phyloP scores from a whole-genome alignment of 2,797 vertebrate species.

The Cryptoprocta ferox region DNA sequence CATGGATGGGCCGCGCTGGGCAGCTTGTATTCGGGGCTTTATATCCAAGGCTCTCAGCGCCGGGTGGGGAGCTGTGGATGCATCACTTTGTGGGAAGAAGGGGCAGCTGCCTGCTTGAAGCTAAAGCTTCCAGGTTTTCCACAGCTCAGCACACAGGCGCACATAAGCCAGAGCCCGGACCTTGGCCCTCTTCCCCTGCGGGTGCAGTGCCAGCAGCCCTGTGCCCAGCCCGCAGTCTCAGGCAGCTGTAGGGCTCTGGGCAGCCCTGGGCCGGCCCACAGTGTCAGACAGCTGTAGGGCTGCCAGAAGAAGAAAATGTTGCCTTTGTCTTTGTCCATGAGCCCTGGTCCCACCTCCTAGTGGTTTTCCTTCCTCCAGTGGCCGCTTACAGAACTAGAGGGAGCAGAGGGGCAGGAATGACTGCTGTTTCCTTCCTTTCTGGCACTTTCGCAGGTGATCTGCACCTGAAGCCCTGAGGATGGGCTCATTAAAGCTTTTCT shows the following conservation, averaged over 20 bases:
- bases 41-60: too few relatives aligned
- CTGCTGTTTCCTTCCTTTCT: rapidly evolving
- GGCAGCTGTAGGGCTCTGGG: too few relatives aligned
- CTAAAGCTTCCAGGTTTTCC: neutral
- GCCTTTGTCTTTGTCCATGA: neutral
- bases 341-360: neutral
- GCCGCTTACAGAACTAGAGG: neutral
- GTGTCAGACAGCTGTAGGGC: rapidly evolving
- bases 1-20: neutral
- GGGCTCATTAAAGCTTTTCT: neutral
- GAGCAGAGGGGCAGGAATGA: neutral
- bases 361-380: neutral
- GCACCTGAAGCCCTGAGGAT: neutral
- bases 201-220: neutral
- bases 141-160: neutral
- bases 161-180: neutral
- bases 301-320: neutral
- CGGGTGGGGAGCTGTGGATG: neutral
- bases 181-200: rapidly evolving
- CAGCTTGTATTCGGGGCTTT: neutral
- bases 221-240: rapidly evolving
- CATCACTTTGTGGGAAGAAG: neutral
- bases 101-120: neutral
- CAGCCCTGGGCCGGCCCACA: neutral
- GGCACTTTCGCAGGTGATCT: neutral